Evolutionary conservation across 2,888 invertebrate genomes (phyloP), one percentile per base, ranked within the genome.

Genomic region (Gryllus longicercus): DNA sequence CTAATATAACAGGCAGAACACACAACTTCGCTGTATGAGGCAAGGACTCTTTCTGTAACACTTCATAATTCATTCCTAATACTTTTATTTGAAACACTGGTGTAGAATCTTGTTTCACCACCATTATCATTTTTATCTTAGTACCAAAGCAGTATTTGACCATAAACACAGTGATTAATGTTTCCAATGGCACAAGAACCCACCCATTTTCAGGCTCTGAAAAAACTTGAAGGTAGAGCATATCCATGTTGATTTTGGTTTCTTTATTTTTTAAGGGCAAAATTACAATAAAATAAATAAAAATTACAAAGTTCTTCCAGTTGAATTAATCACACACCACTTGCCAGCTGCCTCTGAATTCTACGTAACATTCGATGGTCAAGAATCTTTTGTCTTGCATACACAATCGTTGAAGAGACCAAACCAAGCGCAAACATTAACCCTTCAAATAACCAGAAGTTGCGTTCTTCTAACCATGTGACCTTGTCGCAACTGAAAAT

Each of bases 381-480:
- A 11, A 94, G 87, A 38, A 92, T 91, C 84, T 91, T 89, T 84
- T 92, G 90, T 83, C 95, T 88, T 50, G 92, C 86, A 86, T 91
- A 90, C 0, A 93, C 93, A 81, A 91, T 89, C 75, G 91, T 84
- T 78, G 91, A 91, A 16, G 95, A 93, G 25, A 91, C 86, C 0
- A 93, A 85, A 2, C 93, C 92, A 51, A 92, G 85, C 1, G 91
- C 87, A 85, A 94, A 92, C 87, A 93, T 92, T 85, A 92, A 90
- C 79, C 91, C 90, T 85, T 95, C 93, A 85, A 96, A 95, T 84
- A 93, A 91, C 93, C 95, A 95, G 87, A 95, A 97, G 80, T 93
- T 91, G 82, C 92, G 90, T 86, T 96, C 95, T 85, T 96, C 96
- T 79, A 95, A 89, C 89, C 94, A 94, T 3, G 94, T 94, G 21